Evolutionary conservation across 2,113 vertebrate species (phyloP), one percentile per base, ranked within the genome.

Genomic region (Paracanthobrama guichenoti): DNA sequence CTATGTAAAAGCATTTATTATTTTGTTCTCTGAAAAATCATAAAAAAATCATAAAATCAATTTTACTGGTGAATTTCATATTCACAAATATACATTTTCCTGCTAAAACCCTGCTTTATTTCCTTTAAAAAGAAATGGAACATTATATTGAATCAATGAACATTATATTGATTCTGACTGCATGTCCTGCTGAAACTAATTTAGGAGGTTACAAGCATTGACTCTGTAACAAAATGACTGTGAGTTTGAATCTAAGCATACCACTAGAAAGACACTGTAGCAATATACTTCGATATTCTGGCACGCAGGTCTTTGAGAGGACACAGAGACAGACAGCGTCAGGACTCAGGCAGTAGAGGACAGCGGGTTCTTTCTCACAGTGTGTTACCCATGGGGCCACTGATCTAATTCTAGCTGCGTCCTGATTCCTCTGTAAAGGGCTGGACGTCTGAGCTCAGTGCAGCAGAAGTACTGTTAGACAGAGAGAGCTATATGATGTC

Each of bases 391-490:
- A 79, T 78, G 85, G 50, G 85, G 76, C 79, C 59, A 42, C 44
- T 28, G 82, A 84, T 84, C 78, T 85, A 83, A 85, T 87, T 86
- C 69, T 50, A 77, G 78, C 62, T 35, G 59, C 69, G 77, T 22
- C 80, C 18, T 80, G 72, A 78, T 85, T 87, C 64, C 53, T 64
- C 20, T 3, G 6, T 48, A 86, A 53, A 66, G 48, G 35, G 16
- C 48, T 79, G 76, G 50, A 85, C 9, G 66, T 57, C 48, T 55
- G 26, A 69, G 64, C 26, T 69, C 46, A 79, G 42, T 48, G 64
- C 26, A 46, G 64, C 39, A 74, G 28, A 13, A 69, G 22, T 12
- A 16, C n/a, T 24, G n/a, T 69, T 57, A 59, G 62, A 53, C 26
- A 59, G 22, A 53, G n/a, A 75, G 46, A n/a, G 71, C 57, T 81